Evolutionary conservation across 2,797 vertebrate species (phyloP).

Genomic region (Sebastes hopkinsi): DNA sequence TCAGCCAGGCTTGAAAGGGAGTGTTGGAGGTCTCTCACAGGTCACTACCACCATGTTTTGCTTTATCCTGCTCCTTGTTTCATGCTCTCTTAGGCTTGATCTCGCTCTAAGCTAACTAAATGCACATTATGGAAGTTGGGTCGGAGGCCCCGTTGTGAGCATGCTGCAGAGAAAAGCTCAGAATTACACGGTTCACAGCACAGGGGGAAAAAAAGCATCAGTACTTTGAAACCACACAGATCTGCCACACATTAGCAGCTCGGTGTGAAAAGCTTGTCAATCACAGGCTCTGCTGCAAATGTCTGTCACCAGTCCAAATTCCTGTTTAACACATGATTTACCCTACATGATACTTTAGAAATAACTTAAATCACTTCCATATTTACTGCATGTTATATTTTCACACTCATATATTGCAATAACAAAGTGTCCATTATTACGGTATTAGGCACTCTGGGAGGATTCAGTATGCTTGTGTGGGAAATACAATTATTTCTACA

Average conservation of each 20-base stretch:
- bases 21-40: slow-evolving; percentile 36
- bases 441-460: neutral
- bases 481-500: slow-evolving; percentile 29
- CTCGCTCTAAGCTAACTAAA: slow-evolving; percentile 40
- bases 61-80: slow-evolving; percentile 38
- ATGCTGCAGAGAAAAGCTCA: slow-evolving; percentile 10
- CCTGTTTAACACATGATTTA: neutral
- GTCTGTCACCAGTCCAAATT: neutral
- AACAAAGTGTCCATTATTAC: slow-evolving; percentile 20
- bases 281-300: neutral
- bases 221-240: slow-evolving; percentile 18
- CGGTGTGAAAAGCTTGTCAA: slow-evolving; percentile 33
- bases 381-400: slow-evolving; percentile 1
- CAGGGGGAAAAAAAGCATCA: slow-evolving; percentile 27
- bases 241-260: neutral
- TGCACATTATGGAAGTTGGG: neutral
- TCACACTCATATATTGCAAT: neutral
- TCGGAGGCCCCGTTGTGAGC: neutral
- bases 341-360: neutral
- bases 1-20: slow-evolving; percentile 29
- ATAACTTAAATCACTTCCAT: neutral
- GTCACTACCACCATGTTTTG: slow-evolving; percentile 42
- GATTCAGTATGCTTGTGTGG: slow-evolving; percentile 4
- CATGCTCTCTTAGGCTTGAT: slow-evolving; percentile 39
- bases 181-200: slow-evolving; percentile 21